Percentiles rank a stretch among this genome's conserved stretches.
These are phyloP conservation scores for Myotis myotis DNA, from an alignment of 2,797 vertebrate genomes.

Conservation along the genomic window DNA sequence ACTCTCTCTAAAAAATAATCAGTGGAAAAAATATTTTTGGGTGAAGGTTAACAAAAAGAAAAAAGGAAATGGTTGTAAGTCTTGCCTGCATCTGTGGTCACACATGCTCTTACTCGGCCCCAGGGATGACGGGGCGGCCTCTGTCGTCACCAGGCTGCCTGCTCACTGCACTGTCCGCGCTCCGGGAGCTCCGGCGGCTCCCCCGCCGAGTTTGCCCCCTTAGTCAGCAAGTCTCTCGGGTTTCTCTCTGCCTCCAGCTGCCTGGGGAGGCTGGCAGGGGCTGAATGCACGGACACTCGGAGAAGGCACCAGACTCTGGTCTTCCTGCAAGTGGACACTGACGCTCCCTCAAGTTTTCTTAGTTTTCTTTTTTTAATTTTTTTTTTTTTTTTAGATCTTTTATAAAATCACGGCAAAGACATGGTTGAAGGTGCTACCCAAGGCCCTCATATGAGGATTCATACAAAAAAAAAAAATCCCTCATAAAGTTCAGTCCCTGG, in stretches of 20 bases:
- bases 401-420: neutral
- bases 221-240: no score
- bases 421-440: neutral
- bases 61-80: neutral
- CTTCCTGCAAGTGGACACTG: no score
- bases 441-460: neutral
- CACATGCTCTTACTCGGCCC: neutral
- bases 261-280: neutral
- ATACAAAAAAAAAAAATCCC: neutral
- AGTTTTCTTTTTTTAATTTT: neutral
- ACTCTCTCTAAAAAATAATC: no score
- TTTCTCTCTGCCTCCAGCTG: neutral
- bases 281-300: neutral
- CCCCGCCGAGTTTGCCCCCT: neutral
- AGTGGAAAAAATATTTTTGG: no score
- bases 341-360: neutral
- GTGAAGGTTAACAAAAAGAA: neutral
- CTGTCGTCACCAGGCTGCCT: neutral
- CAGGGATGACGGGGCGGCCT: neutral
- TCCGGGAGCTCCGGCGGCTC: rapidly evolving
- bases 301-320: neutral
- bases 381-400: neutral
- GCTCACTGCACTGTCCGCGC: neutral
- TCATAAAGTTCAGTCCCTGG: neutral
- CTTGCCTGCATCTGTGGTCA: neutral